A percentile compares a stretch with the other conserved stretches of the same genome.
Evolutionary conservation across 2,113 vertebrate genomes (phyloP).

Genomic region (Plestiodon gilberti): DNA sequence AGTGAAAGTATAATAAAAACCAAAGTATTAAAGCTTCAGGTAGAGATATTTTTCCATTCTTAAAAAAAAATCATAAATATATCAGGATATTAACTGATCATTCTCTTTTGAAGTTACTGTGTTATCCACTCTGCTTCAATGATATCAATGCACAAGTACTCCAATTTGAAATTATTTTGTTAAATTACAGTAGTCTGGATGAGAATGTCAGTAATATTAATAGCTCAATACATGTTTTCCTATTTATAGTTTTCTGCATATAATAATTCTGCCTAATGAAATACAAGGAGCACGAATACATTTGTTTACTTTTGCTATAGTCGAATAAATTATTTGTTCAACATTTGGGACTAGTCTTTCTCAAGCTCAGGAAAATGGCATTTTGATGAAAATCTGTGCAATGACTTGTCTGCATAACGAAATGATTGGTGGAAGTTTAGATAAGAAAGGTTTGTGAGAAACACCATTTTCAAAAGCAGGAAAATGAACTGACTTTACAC

Average conservation of each 20-base stretch:
- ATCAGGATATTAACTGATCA: constrained; percentile 22
- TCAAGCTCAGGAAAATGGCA: constrained; percentile 63
- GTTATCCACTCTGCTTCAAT: constrained; percentile 46
- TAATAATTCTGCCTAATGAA: constrained; percentile 69
- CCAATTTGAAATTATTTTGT: constrained; percentile 60
- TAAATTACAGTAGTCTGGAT: constrained; percentile 54
- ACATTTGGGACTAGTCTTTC: constrained; percentile 53
- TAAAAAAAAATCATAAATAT: neutral
- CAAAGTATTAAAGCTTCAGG: constrained; percentile 35
- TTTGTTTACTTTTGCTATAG: constrained; percentile 64
- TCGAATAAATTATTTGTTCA: constrained; percentile 68
- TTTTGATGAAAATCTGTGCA: constrained; percentile 63
- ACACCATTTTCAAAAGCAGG: constrained; percentile 47
- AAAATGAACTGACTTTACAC: constrained; percentile 30
- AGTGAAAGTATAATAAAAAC: neutral
- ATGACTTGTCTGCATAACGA: constrained; percentile 58
- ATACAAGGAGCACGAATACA: constrained; percentile 60
- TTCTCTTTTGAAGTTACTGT: constrained; percentile 41
- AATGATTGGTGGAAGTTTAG: constrained; percentile 53
- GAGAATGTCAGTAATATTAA: constrained; percentile 60
- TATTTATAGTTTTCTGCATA: constrained; percentile 64
- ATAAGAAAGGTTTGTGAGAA: constrained; percentile 53
- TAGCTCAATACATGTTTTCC: constrained; percentile 57
- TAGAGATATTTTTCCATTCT: constrained; percentile 17
- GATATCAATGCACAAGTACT: constrained; percentile 53